These are phyloP conservation scores for Phenacoccus solenopsis DNA, from an alignment of 1,140 invertebrate species.

Conservation along the genomic window DNA sequence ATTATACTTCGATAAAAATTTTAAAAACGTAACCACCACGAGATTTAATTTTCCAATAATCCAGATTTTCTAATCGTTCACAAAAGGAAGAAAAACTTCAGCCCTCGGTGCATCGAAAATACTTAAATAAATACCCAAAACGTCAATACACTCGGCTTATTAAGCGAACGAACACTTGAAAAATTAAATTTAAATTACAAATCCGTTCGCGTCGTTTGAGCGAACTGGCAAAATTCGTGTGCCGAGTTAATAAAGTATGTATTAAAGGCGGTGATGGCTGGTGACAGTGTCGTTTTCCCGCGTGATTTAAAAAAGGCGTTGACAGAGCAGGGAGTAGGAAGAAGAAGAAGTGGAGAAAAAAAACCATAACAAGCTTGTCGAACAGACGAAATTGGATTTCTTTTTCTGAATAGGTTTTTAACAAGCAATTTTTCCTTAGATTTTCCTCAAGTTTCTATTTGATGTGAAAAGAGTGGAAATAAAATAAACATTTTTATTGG, in stretches of 20 bases:
- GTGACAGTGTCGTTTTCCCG: constrained; percentile 14
- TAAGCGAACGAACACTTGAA: neutral
- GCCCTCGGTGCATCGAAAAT: too few relatives aligned
- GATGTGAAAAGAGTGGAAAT: constrained; percentile 12
- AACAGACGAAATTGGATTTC: constrained; percentile 17
- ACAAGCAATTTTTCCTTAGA: constrained; percentile 13
- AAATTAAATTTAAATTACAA: neutral
- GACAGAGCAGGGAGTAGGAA: constrained; percentile 4
- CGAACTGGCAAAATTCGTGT: neutral
- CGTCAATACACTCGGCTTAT: neutral
- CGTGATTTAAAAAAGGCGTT: constrained; percentile 15
- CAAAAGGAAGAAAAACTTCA: too few relatives aligned
- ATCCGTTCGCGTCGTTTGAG: neutral
- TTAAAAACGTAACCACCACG: too few relatives aligned
- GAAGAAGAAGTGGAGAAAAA: too few relatives aligned
- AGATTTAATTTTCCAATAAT: too few relatives aligned
- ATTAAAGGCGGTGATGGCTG: constrained; percentile 4
- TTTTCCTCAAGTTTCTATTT: constrained; percentile 17
- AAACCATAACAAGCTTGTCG: constrained; percentile 11
- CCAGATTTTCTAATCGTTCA: too few relatives aligned
- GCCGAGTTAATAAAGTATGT: constrained; percentile 9
- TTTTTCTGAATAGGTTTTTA: constrained; percentile 16
- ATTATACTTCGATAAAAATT: too few relatives aligned
- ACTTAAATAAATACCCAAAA: neutral
- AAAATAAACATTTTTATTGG: constrained; percentile 18